Conservation (phyloP, 1,140 invertebrate genomes). For the Platyscapa corneri region DNA sequence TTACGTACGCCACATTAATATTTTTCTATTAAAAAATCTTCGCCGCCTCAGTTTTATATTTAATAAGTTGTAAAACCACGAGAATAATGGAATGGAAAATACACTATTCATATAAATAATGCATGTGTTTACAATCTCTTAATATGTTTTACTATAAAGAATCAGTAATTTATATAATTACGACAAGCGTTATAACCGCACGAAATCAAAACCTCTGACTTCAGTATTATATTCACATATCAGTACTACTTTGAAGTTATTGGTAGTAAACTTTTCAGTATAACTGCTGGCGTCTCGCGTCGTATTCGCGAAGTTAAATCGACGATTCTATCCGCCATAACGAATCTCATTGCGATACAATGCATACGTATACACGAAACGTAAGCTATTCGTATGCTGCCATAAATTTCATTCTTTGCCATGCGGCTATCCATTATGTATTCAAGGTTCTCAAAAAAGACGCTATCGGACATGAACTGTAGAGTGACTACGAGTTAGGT, state of each 20-base stretch:
- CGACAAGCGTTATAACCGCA: neutral
- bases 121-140: neutral
- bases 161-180: neutral
- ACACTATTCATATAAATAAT: neutral
- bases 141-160: neutral
- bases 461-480: neutral
- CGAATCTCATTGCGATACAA: conserved; percentile 4
- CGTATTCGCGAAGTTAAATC: conserved; percentile 16
- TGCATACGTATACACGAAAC: neutral
- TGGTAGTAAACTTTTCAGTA: conserved; percentile 29
- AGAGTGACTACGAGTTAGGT: neutral
- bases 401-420: conserved; percentile 39
- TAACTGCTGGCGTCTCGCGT: neutral
- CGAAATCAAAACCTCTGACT: neutral
- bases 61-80: neutral
- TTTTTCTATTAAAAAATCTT: neutral
- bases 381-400: neutral
- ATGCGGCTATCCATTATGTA: conserved; percentile 27
- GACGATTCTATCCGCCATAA: neutral
- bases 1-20: neutral
- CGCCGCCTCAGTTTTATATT: neutral
- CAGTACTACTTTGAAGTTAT: conserved; percentile 10
- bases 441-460: conserved; percentile 26
- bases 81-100: neutral
- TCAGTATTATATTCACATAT: conserved; percentile 12